Base-by-base conservation (phyloP, 2,113 vertebrate genomes). In the Cynoglossus semilaevis region DNA sequence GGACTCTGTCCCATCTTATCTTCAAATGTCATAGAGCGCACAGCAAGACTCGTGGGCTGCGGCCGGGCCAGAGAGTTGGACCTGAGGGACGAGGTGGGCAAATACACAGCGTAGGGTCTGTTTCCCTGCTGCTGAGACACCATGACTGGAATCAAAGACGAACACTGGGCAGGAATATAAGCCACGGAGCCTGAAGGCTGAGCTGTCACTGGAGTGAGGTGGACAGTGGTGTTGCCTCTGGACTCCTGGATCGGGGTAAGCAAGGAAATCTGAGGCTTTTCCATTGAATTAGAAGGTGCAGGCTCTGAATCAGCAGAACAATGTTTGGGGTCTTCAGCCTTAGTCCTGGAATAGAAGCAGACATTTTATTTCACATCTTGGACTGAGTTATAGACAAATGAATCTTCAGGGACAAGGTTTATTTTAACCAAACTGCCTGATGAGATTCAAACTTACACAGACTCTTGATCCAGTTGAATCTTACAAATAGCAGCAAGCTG, bases 401-500 rank as follows among this genome's bases (percentile, higher is more conserved):
- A n/a, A n/a, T n/a, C n/a, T n/a, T n/a, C n/a, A n/a, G n/a, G n/a
- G n/a, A n/a, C n/a, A n/a, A n/a, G n/a, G n/a, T n/a, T n/a, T n/a
- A n/a, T n/a, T n/a, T n/a, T n/a, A n/a, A n/a, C n/a, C n/a, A n/a
- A n/a, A n/a, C n/a, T n/a, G 46, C 10, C 18, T 13, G 14, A 47
- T 18, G 11, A 17, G 15, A 13, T 34, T 7, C 17, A 40, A 36
- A 89, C 93, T 91, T 89, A 98, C 96, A 58, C 85, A 5, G 92
- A 88, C 62, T 94, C 92, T 70, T 93, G 91, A 79, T 96, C 93
- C 41, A 96, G 88, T 58, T 95, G 87, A 38, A 92, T 89, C 75
- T 93, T 91, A 80, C 95, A 89, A 9, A 95, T 90, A 48, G 92
- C 90, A 19, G 96, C 94, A 1, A 95, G 91, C 52, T 95, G 93